phyloP scores from a whole-genome alignment of 2,888 invertebrate genomes.

The Drepana falcataria region DNA sequence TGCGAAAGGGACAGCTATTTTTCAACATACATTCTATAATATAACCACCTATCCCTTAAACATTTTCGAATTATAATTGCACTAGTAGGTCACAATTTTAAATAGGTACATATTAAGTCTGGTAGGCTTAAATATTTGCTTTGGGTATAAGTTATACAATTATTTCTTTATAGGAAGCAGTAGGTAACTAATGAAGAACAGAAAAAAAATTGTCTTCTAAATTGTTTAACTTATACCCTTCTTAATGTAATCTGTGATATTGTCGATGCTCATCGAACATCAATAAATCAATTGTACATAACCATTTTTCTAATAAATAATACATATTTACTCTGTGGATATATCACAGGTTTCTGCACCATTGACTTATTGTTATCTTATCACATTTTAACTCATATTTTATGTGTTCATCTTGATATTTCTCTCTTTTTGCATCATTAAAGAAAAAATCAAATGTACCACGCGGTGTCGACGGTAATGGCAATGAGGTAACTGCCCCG shows the following conservation, averaged over 20 bases:
- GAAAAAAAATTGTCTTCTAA: too few species aligned
- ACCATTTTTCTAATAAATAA: constrained; percentile 15
- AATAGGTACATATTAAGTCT: too few species aligned
- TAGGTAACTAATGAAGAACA: background rate
- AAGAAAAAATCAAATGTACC: constrained; percentile 96
- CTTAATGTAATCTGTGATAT: constrained; percentile 41
- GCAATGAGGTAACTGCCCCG: constrained; percentile 89
- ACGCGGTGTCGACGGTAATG: constrained; percentile 95
- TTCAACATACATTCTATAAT: too few species aligned
- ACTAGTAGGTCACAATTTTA: too few species aligned
- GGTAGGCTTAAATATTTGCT: background rate
- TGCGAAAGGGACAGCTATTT: too few species aligned
- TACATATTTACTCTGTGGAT: constrained; percentile 19
- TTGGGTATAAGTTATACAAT: background rate
- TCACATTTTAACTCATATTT: constrained; percentile 42
- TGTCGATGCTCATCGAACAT: constrained; percentile 18
- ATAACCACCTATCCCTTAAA: too few species aligned
- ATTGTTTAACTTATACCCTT: constrained; percentile 33
- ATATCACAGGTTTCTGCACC: constrained; percentile 44
- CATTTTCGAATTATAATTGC: too few species aligned
- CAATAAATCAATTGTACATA: constrained; percentile 13
- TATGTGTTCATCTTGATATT: constrained; percentile 74
- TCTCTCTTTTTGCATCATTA: constrained; percentile 80
- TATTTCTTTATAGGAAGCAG: background rate
- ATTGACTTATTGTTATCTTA: constrained; percentile 28